Base-by-base conservation (phyloP, 2,888 invertebrate genomes). In the Andrena camellia region DNA sequence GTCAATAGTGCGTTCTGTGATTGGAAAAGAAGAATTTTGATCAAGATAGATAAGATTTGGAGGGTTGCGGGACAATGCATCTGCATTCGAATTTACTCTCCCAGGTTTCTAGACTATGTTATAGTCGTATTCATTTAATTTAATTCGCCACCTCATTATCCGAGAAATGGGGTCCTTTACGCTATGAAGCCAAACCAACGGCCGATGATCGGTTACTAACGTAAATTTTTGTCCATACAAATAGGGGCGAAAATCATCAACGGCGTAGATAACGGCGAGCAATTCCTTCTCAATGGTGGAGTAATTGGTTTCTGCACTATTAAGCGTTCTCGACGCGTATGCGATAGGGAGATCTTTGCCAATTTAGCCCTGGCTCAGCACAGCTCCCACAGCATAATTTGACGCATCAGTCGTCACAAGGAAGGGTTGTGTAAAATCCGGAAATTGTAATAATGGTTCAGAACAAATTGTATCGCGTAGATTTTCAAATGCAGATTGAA, bases 11-110 rank as follows among this genome's bases (percentile, higher is more conserved):
- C 0, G 35, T 3, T 3, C 2, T 2, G 35, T 0, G 35, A 3
- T 0, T 35, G 35, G 2, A 0, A 5, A 3, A 0, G 35, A 35
- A 35, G 35, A 10, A 35, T 2, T 23, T 20, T 23, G 8, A 23
- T 2, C 5, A 17, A n/a, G 0, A 1, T 23, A 0, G 0, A 0
- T 10, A 0, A 0, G 2, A 1, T 20, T 23, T 2, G 54, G 54
- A 23, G 23, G 54, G 23, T 54, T 54, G 1, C 23, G 54, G 2
- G 54, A 54, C 23, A 54, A 3, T 10, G 54, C 54, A 54, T 54
- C 54, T 1, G 54, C 54, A 20, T 54, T 54, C 0, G 23, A 23
- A 54, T 54, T 54, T 20, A 23, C 10, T 54, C 2, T 23, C 3
- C 54, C 54, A 0, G 54, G 54, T 54, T 20, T 67, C 1, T 67